Conservation (phyloP, 2,113 vertebrate genomes). For the Phoxinus phoxinus region DNA sequence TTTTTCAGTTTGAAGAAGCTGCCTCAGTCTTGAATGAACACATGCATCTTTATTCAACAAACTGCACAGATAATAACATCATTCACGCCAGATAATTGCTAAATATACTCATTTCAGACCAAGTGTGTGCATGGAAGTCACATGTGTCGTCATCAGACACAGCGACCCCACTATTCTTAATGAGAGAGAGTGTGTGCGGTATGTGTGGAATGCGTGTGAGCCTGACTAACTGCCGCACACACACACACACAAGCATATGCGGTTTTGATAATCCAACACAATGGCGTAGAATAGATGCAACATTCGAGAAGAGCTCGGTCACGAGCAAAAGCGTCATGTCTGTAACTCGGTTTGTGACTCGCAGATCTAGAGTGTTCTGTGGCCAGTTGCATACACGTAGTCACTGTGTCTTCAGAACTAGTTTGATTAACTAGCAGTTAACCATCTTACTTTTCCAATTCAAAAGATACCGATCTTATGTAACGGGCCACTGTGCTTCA, state of each 20-base stretch:
- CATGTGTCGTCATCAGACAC: neutral
- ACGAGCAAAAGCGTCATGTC: neutral
- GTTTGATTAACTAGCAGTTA: neutral
- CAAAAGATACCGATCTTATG: neutral
- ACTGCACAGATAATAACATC: neutral
- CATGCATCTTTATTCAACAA: neutral
- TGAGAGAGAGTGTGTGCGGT: neutral
- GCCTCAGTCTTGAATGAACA: neutral
- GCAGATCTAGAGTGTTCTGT: neutral
- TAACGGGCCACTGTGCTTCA: neutral
- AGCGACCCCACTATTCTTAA: neutral
- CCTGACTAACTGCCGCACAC: neutral
- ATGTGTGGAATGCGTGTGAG: neutral
- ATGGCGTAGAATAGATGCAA: neutral
- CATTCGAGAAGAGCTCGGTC: slow-evolving; percentile 17
- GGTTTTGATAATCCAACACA: neutral
- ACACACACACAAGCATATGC: neutral
- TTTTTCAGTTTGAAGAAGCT: neutral
- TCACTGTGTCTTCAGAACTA: neutral
- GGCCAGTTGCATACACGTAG: neutral
- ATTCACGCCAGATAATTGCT: neutral
- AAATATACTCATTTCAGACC: neutral
- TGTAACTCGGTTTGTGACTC: neutral
- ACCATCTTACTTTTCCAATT: neutral
- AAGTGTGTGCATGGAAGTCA: neutral